These are phyloP conservation scores for Eledone cirrhosa DNA, from an alignment of 2,888 invertebrate species.

Conservation along the genomic window DNA sequence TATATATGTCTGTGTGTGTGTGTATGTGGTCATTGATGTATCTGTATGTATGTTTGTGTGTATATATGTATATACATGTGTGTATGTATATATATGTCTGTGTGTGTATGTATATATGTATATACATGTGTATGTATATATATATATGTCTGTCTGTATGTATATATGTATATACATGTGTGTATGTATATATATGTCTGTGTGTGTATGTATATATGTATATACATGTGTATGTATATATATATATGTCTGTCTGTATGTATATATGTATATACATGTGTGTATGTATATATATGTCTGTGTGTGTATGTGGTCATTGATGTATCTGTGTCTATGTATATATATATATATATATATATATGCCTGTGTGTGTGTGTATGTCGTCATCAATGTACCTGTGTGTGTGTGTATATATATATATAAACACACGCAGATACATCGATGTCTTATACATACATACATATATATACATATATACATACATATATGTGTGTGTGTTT, in stretches of 20 bases:
- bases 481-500: not conserved
- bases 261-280: no score
- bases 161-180: not conserved
- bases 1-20: no score
- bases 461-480: not conserved
- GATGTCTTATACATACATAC: not conserved
- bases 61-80: no score
- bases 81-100: not conserved
- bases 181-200: not conserved
- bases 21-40: no score
- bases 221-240: no score
- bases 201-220: slow-evolving; percentile 4
- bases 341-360: not conserved
- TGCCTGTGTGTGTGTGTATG: not conserved
- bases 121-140: slow-evolving; percentile 8
- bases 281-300: no score
- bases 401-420: no score
- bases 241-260: no score
- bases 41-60: no score
- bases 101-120: not conserved
- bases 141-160: not conserved
- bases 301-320: no score
- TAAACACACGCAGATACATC: not conserved
- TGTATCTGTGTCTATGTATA: not conserved
- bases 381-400: no score